Conservation (phyloP, 2,113 vertebrate species). For the Excalfactoria chinensis region DNA sequence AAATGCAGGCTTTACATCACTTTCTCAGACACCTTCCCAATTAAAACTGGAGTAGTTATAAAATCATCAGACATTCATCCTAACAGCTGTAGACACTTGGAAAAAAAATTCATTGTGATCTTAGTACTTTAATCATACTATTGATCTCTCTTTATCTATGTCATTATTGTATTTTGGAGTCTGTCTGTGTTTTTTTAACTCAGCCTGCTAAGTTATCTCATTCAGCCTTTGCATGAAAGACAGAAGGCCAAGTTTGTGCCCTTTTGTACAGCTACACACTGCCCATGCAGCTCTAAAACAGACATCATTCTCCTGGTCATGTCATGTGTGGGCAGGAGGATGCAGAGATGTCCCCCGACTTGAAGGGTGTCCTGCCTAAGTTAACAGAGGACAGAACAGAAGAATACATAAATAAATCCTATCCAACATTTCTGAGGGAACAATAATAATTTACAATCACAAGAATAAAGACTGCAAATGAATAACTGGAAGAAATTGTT, state of each 20-base stretch:
- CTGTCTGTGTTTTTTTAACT: not conserved
- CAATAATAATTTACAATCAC: not conserved
- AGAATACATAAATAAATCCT: not conserved
- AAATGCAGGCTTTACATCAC: not conserved
- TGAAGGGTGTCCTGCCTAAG: not conserved
- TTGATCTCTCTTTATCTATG: not conserved
- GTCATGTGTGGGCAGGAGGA: not conserved
- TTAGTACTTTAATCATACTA: not conserved
- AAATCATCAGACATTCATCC: not conserved
- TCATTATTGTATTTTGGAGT: not conserved
- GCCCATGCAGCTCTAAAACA: not conserved
- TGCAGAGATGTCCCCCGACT: not conserved
- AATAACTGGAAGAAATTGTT: not conserved
- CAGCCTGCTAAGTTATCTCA: not conserved
- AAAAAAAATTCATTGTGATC: not conserved
- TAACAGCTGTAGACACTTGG: not conserved
- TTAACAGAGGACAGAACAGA: not conserved
- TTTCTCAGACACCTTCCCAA: not conserved
- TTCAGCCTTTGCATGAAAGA: not conserved
- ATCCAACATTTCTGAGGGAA: not conserved
- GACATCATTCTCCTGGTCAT: not conserved
- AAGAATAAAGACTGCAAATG: not conserved
- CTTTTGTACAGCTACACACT: not conserved
- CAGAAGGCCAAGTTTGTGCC: not conserved
- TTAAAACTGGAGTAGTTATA: constrained; percentile 1